Evolutionary conservation across 2,888 invertebrate genomes (phyloP), one percentile per base, ranked within the genome.

Genomic region (Incurvaria masculella): DNA sequence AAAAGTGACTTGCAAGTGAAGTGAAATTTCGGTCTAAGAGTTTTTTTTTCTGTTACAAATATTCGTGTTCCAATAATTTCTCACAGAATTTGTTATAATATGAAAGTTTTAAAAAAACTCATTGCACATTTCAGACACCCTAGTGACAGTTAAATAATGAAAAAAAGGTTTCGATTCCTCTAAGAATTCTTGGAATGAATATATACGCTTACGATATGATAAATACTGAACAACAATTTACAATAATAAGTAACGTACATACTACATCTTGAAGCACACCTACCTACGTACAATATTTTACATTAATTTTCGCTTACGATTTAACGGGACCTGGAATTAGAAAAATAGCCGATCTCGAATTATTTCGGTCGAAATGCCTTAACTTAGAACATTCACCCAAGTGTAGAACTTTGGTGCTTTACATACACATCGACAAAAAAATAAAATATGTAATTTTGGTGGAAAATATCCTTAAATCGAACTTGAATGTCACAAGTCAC

Each of bases 101-200:
- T n/a, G n/a, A n/a, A n/a, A n/a, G n/a, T n/a, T n/a, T n/a, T n/a
- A n/a, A n/a, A n/a, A n/a, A n/a, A n/a, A n/a, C n/a, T n/a, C n/a
- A n/a, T n/a, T n/a, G n/a, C n/a, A n/a, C n/a, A n/a, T n/a, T n/a
- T n/a, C n/a, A n/a, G n/a, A n/a, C n/a, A n/a, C n/a, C n/a, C n/a
- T n/a, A n/a, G n/a, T n/a, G n/a, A n/a, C n/a, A n/a, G n/a, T n/a
- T n/a, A n/a, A n/a, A n/a, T 49, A 55, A 60, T 62, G 62, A 64
- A 65, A 66, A 64, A 62, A 65, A 46, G 38, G 26, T 44, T 18
- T 27, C 14, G 26, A 18, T 44, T 27, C 44, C 19, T 19, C 10
- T 40, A 16, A 14, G 33, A 26, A 44, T 26, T 44, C 16, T 17
- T 44, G 11, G 17, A 44, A 27, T 14, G 19, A 27, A 44, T 11